Conservation (phyloP, 2,113 vertebrate genomes). For the Orcinus orca region DNA sequence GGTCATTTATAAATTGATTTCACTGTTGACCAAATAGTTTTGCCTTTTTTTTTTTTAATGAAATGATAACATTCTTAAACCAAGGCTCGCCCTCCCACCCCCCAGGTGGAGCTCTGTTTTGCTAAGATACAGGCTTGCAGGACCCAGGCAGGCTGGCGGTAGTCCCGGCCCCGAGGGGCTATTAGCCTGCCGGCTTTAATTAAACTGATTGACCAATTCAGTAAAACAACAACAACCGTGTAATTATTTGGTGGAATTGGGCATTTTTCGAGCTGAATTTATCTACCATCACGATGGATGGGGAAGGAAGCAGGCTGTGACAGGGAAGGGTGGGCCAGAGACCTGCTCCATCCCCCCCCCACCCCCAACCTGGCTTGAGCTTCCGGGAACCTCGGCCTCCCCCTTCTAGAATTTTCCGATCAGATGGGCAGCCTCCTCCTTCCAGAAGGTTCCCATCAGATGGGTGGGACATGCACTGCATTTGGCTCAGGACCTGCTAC, state of each 20-base stretch:
- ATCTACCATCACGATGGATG: not conserved
- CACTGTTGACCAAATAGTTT: not conserved
- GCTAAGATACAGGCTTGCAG: not conserved
- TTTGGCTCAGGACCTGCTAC: not conserved
- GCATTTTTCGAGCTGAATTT: not conserved
- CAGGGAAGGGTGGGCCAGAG: not conserved
- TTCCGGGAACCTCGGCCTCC: not conserved
- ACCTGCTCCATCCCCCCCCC: not conserved
- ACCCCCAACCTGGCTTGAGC: not conserved
- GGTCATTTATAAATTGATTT: not conserved
- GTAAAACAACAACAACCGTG: not conserved
- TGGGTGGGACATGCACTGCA: rapidly evolving
- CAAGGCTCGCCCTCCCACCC: not conserved
- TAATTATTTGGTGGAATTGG: not conserved
- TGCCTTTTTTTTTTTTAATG: not conserved
- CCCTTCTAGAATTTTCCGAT: not conserved
- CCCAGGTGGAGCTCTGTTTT: not conserved
- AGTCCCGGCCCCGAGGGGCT: not conserved
- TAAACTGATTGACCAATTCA: not conserved
- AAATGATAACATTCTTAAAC: not conserved
- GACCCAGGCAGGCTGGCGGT: not conserved
- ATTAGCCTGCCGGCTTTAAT: not conserved
- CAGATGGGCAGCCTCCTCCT: not conserved
- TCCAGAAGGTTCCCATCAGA: not conserved
- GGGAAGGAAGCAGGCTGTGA: not conserved